phyloP scores from a whole-genome alignment of 2,113 vertebrate species.

The Syngnathoides biaculeatus region DNA sequence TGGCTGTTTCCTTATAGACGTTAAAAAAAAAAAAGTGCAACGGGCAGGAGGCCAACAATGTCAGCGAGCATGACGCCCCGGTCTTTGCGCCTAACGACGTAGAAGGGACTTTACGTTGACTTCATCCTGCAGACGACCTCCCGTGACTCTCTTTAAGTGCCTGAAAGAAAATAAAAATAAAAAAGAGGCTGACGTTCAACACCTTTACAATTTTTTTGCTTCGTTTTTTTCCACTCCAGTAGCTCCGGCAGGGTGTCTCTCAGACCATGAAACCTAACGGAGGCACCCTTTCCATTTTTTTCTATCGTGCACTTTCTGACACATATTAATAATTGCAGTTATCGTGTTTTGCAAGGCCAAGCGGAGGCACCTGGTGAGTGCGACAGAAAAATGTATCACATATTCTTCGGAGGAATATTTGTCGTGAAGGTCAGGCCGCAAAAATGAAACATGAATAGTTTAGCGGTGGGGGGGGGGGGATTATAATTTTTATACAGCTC shows the following conservation, averaged over 20 bases:
- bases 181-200: neutral
- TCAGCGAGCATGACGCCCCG: conserved; percentile 33
- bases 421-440: too few species aligned
- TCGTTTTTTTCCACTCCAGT: too few species aligned
- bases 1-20: conserved; percentile 28
- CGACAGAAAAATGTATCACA: neutral
- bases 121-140: conserved; percentile 46
- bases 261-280: neutral
- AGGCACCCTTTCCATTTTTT: neutral
- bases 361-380: neutral
- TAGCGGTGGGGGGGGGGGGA: too few species aligned
- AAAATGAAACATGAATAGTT: too few species aligned
- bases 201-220: too few species aligned
- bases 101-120: neutral
- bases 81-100: neutral
- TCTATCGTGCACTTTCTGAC: neutral
- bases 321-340: neutral
- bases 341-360: neutral
- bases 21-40: too few species aligned
- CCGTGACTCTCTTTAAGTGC: neutral
- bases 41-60: conserved; percentile 40
- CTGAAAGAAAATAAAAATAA: too few species aligned
- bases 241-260: neutral
- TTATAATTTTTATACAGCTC: too few species aligned
- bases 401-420: too few species aligned